Base-by-base conservation (phyloP, 2,113 vertebrate species). In the Dromiciops gliroides region DNA sequence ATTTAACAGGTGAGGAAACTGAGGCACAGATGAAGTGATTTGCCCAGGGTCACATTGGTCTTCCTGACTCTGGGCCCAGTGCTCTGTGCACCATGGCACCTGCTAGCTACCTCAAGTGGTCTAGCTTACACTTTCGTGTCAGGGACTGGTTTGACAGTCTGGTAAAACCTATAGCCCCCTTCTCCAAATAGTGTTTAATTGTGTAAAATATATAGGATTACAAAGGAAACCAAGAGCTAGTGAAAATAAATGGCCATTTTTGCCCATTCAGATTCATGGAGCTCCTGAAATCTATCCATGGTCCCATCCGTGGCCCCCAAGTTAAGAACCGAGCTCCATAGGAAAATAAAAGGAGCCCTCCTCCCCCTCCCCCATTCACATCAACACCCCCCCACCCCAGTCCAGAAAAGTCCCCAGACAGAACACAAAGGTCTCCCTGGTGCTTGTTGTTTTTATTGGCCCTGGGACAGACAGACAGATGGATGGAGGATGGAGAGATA, bases 361-460 rank as follows among this genome's bases (percentile, higher is more conserved):
- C 8, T 49, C 47, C 52, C 12, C 3, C 23, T 24, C 53, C 49
- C 37, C 24, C 37, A 48, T 8, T 14, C 3, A 2, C 53, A 48
- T 26, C 44, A 44, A n/a, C n/a, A n/a, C n/a, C 22, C 7, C 88
- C 90, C 25, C 53, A 3, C 8, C 2, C 3, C 37, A 52, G 10
- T 37, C 31, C 48, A n/a, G 51, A 26, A 47, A n/a, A 92, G 94
- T 90, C 83, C n/a, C 93, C 93, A 94, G 2, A 94, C 44, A 97
- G 16, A 94, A 97, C 95, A 95, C 96, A 47, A 0, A 90, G 48
- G n/a, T 56, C 95, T 83, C 67, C 67, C 92, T 96, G 97, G 95
- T 75, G 91, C 95, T 97, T 97, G 96, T 89, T 16, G 2, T 95
- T 98, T 98, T 98, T 97, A 98, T 97, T 98, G 96, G 94, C 89